These are phyloP conservation scores for Aphidius ervi DNA, from an alignment of 1,140 invertebrate genomes.

Conservation along the genomic window DNA sequence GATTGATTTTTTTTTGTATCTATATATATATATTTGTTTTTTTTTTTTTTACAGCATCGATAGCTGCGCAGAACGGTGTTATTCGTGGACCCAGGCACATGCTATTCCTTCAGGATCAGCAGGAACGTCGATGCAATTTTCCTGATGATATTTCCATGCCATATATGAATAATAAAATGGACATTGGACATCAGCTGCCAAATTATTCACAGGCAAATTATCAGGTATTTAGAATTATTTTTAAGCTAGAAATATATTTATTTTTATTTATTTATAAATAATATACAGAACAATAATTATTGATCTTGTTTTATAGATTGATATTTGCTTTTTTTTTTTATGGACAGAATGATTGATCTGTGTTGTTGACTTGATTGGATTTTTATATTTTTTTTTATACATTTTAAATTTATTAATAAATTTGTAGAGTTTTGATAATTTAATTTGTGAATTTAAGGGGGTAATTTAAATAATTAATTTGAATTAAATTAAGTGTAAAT, in stretches of 20 bases:
- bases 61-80: slow-evolving; percentile 31
- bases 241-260: not conserved
- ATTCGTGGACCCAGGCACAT: slow-evolving; percentile 44
- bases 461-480: too few relatives aligned
- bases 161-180: slow-evolving; percentile 39
- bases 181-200: slow-evolving; percentile 31
- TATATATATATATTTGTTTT: slow-evolving; percentile 20
- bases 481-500: too few relatives aligned
- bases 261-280: slow-evolving; percentile 7
- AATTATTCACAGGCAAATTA: slow-evolving; percentile 37
- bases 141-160: slow-evolving; percentile 41
- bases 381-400: too few relatives aligned
- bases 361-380: too few relatives aligned
- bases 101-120: slow-evolving; percentile 44
- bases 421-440: too few relatives aligned
- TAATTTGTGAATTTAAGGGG: too few relatives aligned
- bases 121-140: slow-evolving; percentile 40
- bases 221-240: slow-evolving; percentile 28
- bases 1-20: slow-evolving; percentile 7
- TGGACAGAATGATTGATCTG: too few relatives aligned
- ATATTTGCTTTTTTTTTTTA: slow-evolving; percentile 2
- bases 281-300: slow-evolving; percentile 1
- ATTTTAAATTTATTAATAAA: too few relatives aligned
- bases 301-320: not conserved
- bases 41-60: slow-evolving; percentile 26